Percentiles rank a stretch among this genome's conserved stretches.
Evolutionary conservation across 1,140 invertebrate species (phyloP).

Genomic region (Neuroterus valhalla): DNA sequence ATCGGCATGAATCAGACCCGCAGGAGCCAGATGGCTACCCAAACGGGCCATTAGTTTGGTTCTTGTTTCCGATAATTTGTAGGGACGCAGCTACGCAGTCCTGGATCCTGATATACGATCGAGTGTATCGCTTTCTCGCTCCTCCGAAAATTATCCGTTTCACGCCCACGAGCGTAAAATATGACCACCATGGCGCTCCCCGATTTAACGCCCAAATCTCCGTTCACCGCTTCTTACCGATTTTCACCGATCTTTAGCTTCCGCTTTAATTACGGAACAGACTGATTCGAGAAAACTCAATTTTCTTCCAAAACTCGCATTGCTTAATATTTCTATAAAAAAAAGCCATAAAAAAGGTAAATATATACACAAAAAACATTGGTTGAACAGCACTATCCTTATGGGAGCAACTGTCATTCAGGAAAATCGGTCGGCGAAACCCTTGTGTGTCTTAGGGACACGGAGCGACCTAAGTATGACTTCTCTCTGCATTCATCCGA

Average conservation of each 20-base stretch:
- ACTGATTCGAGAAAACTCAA: too few relatives aligned
- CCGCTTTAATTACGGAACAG: not conserved
- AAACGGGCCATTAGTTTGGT: constrained; percentile 66
- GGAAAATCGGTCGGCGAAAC: too few relatives aligned
- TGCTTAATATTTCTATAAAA: too few relatives aligned
- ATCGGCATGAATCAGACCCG: constrained; percentile 63
- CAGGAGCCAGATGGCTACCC: constrained; percentile 64
- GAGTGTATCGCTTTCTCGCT: constrained; percentile 56
- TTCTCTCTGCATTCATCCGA: too few relatives aligned
- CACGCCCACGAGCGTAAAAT: constrained; percentile 66
- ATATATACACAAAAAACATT: too few relatives aligned
- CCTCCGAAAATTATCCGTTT: constrained; percentile 68
- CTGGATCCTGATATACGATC: constrained; percentile 68
- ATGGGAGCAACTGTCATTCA: too few relatives aligned
- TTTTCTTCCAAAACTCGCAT: too few relatives aligned
- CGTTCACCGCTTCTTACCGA: not conserved
- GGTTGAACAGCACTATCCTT: too few relatives aligned
- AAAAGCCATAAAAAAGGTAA: too few relatives aligned
- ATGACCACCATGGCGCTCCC: constrained; percentile 52
- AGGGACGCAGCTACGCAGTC: constrained; percentile 56
- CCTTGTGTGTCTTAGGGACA: too few relatives aligned
- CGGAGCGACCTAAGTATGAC: too few relatives aligned
- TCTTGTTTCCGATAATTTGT: constrained; percentile 72
- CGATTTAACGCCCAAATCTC: constrained; percentile 40
- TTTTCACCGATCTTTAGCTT: not conserved